Evolutionary conservation across 1,140 invertebrate genomes (phyloP).

Genomic region (Pachyrhynchus sulphureomaculatus): DNA sequence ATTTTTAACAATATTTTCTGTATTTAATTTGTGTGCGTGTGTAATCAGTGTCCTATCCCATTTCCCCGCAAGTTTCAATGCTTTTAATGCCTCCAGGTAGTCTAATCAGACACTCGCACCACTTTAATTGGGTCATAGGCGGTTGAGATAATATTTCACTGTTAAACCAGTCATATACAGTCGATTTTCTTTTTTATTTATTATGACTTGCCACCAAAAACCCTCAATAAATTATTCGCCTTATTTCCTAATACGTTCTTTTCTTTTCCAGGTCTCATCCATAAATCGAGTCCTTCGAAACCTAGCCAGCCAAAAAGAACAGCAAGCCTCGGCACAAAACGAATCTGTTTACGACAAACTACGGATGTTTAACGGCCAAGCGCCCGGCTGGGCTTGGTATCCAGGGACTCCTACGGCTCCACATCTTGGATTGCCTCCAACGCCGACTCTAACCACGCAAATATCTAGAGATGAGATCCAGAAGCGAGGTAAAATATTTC

Average conservation of each 20-base stretch:
- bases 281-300: slow-evolving; percentile 97
- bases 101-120: too few relatives aligned
- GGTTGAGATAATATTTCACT: too few relatives aligned
- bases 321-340: slow-evolving; percentile 59
- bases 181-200: too few relatives aligned
- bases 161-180: too few relatives aligned
- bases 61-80: too few relatives aligned
- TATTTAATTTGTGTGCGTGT: too few relatives aligned
- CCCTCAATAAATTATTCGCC: too few relatives aligned
- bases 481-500: slow-evolving; percentile 62
- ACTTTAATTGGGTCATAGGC: too few relatives aligned
- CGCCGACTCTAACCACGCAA: slow-evolving; percentile 52
- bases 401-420: slow-evolving; percentile 50
- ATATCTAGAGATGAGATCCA: slow-evolving; percentile 60
- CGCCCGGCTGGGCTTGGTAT: slow-evolving; percentile 51
- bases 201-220: too few relatives aligned
- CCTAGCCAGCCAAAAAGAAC: slow-evolving; percentile 88
- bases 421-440: slow-evolving; percentile 51
- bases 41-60: too few relatives aligned
- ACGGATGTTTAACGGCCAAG: slow-evolving; percentile 78
- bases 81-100: too few relatives aligned
- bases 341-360: slow-evolving; percentile 83
- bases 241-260: background rate
- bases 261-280: slow-evolving; percentile 83
- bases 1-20: too few relatives aligned